Conservation (phyloP, 92 coral and sea anemone genomes). For the Umimayanthus chanpuru region DNA sequence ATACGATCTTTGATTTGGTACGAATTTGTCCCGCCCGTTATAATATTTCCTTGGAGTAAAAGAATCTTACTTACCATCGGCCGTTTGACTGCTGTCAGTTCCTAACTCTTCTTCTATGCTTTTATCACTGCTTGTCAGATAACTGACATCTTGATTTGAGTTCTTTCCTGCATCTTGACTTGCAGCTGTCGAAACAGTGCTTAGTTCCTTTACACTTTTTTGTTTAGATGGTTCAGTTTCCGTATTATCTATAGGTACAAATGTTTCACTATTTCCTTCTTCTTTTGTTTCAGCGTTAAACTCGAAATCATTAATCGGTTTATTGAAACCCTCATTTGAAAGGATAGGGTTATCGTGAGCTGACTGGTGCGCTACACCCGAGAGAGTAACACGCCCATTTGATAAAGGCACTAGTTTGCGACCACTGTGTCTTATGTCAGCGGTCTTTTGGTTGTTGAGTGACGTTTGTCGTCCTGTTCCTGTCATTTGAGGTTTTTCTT, state of each 20-base stretch:
- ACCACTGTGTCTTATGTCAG: not conserved
- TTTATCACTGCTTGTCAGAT: not conserved
- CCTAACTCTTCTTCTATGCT: slow-evolving; percentile 22
- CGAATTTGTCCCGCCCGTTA: too few relatives aligned
- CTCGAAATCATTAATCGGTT: not conserved
- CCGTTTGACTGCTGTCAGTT: not conserved
- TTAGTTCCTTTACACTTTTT: not conserved
- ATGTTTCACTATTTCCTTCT: not conserved
- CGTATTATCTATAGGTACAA: not conserved
- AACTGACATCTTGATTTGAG: not conserved
- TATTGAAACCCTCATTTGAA: not conserved
- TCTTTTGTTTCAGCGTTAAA: not conserved
- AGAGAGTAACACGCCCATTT: not conserved
- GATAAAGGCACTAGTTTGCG: not conserved
- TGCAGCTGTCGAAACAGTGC: not conserved
- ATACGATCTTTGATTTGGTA: too few relatives aligned
- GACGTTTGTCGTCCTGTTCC: not conserved
- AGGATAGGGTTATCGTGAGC: not conserved
- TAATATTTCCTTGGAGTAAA: not conserved
- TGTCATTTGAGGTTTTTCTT: not conserved
- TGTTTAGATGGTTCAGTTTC: not conserved
- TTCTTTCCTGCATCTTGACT: not conserved
- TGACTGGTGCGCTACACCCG: not conserved
- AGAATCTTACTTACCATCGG: not conserved
- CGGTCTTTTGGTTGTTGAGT: not conserved